Evolutionary conservation across 2,113 vertebrate genomes (phyloP), one percentile per base, ranked within the genome.

Genomic region (Caranx ignobilis): DNA sequence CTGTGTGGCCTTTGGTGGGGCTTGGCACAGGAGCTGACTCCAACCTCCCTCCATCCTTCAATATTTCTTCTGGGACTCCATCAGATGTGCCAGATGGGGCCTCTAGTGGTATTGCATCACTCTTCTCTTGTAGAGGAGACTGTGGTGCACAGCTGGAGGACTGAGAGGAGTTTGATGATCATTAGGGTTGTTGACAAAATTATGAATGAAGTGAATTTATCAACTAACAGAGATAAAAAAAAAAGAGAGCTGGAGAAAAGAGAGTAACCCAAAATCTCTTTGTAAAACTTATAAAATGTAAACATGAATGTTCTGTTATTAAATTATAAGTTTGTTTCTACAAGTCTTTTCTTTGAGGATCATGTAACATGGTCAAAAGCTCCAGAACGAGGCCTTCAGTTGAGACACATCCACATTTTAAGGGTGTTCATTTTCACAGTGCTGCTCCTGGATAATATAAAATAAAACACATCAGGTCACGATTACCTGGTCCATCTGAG

Each of bases 401-500:
- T 74, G 0, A 47, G 43, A 26, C 26, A 26, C 26, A 26, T 26
- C 26, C 26, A 26, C 26, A 26, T 26, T 26, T 26, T 26, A 26
- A 26, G 26, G 26, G 26, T 16, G 0, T 47, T 7, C 45, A 47
- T 47, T 15, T 68, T 21, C 43, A 60, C 32, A 55, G 9, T 61
- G 31, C 41, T 71, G 26, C 15, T 21, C 50, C 68, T 35, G 65
- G 32, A 26, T 74, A 21, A 54, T 56, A 16, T 26, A 72, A 21
- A 69, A 59, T 12, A 11, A 60, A 69, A 81, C 32, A 52, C n/a
- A 64, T 35, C 26, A 26, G 10, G 26, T 63, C 41, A 11, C 1
- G 89, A 95, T 93, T 91, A 98, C 97, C 96, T 97, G 96, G 81
- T 96, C 95, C 54, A 93, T 93, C 82, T 96, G 95, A 81, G 94